These are phyloP conservation scores for Hyperoplus immaculatus DNA, from an alignment of 2,797 vertebrate genomes.

Conservation along the genomic window DNA sequence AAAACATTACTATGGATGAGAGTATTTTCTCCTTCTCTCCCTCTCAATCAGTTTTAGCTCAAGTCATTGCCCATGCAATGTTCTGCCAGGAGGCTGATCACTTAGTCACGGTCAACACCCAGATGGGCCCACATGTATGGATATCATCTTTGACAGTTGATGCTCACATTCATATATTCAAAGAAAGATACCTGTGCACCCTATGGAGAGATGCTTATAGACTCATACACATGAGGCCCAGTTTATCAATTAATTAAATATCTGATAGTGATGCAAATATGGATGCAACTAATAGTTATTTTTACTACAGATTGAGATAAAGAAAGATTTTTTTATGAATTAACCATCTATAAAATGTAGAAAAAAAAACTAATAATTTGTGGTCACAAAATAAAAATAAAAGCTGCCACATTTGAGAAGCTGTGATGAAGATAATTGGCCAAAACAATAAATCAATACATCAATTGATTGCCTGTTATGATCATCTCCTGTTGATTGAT, in stretches of 20 bases:
- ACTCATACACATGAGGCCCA: neutral
- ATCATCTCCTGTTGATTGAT: neutral
- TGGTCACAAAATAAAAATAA: neutral
- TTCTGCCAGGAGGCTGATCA: conserved; percentile 46
- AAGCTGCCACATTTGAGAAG: neutral
- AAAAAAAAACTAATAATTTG: neutral
- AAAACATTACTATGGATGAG: conserved; percentile 28
- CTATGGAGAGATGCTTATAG: neutral
- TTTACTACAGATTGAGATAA: neutral
- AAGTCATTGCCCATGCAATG: conserved; percentile 69
- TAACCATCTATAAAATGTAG: neutral
- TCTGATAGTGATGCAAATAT: neutral
- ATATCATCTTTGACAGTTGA: conserved; percentile 13
- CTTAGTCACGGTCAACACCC: conserved; percentile 53
- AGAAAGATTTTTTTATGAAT: neutral
- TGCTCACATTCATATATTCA: neutral
- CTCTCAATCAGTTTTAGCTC: conserved; percentile 55
- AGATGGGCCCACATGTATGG: conserved; percentile 8
- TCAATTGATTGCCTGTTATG: neutral
- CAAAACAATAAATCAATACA: neutral
- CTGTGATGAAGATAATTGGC: neutral
- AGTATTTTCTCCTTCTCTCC: conserved; percentile 9
- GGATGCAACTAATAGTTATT: too few relatives aligned
- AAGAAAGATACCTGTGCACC: neutral
- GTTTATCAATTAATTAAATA: neutral